Evolutionary conservation across 37 sponge, comb jelly and placozoan species (phyloP).

Genomic region (Crambe crambe): DNA sequence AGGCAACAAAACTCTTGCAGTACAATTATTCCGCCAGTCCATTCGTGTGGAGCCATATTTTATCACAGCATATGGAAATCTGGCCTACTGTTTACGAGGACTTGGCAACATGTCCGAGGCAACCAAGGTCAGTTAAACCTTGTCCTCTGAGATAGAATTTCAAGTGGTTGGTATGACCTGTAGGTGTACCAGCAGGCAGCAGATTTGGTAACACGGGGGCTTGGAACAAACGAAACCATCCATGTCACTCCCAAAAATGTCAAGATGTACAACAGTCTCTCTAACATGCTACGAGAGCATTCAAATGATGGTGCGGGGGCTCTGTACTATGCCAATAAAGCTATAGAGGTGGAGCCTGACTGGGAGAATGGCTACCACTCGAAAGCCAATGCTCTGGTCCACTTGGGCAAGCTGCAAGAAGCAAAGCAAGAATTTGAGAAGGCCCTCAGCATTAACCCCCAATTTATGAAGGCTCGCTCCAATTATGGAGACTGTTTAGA

Average conservation of each 20-base stretch:
- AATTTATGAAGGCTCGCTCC: conserved; percentile 12
- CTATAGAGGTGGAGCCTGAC: conserved; percentile 37
- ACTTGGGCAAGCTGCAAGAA: conserved; percentile 59
- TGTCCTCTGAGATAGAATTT: background rate
- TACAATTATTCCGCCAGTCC: conserved; percentile 63
- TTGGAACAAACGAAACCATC: conserved; percentile 17
- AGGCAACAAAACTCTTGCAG: conserved; percentile 48
- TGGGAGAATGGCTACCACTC: conserved; percentile 10
- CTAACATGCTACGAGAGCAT: conserved; percentile 68
- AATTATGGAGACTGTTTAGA: conserved; percentile 24
- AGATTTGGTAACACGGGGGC: conserved; percentile 24
- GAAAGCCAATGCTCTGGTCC: conserved; percentile 50
- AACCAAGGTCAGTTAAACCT: conserved; percentile 48
- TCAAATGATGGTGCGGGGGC: background rate
- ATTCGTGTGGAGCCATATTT: conserved; percentile 76
- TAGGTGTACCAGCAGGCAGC: conserved; percentile 64
- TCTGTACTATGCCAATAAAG: conserved; percentile 9
- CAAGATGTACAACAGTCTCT: conserved; percentile 78
- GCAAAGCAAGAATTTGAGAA: conserved; percentile 63
- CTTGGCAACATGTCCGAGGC: conserved; percentile 46
- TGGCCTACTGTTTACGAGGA: conserved; percentile 65
- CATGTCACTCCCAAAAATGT: conserved; percentile 74
- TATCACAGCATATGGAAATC: conserved; percentile 77
- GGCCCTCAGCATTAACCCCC: conserved; percentile 47
- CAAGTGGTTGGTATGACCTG: background rate